These are phyloP conservation scores for Papilio protenor DNA, from an alignment of 2,888 invertebrate species.

Conservation along the genomic window DNA sequence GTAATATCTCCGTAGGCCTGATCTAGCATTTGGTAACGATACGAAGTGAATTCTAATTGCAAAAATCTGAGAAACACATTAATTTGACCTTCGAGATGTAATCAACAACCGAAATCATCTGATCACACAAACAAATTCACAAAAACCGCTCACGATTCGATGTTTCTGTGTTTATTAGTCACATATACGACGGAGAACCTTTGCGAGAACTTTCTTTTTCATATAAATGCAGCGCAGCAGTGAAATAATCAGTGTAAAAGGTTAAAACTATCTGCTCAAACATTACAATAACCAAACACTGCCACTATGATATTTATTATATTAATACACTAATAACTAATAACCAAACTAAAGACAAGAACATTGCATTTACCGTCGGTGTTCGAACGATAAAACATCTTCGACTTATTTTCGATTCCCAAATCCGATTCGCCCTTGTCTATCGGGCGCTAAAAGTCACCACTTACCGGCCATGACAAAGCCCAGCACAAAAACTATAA, in stretches of 20 bases:
- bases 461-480: constrained; percentile 93
- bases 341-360: constrained; percentile 82
- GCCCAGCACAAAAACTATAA: constrained; percentile 84
- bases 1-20: constrained; percentile 3
- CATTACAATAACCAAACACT: constrained; percentile 77
- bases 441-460: constrained; percentile 84
- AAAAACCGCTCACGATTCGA: constrained; percentile 54
- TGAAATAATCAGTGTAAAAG: constrained; percentile 68
- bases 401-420: constrained; percentile 83
- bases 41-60: constrained; percentile 48
- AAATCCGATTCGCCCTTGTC: constrained; percentile 84
- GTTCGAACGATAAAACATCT: constrained; percentile 85
- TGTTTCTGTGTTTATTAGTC: constrained; percentile 49
- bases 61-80: constrained; percentile 59
- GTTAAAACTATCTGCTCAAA: constrained; percentile 74
- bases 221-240: constrained; percentile 63
- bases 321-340: constrained; percentile 78
- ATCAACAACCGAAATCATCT: constrained; percentile 71
- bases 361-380: constrained; percentile 85
- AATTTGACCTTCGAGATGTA: constrained; percentile 61
- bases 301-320: constrained; percentile 72
- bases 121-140: constrained; percentile 65
- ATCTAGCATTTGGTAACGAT: constrained; percentile 47
- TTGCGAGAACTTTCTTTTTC: constrained; percentile 67
- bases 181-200: constrained; percentile 57